phyloP scores from a whole-genome alignment of 2,888 invertebrate genomes.

The Leucophenga montana region DNA sequence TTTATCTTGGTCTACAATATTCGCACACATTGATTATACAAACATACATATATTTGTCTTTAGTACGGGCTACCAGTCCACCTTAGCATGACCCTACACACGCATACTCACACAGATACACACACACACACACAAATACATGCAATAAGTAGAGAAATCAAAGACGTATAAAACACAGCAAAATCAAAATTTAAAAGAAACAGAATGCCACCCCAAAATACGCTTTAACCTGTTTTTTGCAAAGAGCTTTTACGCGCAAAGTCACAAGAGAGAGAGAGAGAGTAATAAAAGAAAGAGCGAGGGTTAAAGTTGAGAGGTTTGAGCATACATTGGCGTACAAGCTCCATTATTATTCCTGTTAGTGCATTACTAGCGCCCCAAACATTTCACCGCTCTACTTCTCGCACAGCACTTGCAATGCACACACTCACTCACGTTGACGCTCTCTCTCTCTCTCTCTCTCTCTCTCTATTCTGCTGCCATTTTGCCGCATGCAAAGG shows the following conservation, averaged over 20 bases:
- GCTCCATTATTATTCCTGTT: conserved; percentile 8
- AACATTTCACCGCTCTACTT: not conserved
- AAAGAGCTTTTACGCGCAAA: conserved; percentile 56
- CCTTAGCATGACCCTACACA: conserved; percentile 31
- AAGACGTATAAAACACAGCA: conserved; percentile 38
- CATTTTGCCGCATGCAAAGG: no score
- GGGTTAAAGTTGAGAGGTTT: no score
- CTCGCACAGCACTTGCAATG: not conserved
- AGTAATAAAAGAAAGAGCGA: no score
- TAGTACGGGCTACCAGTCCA: conserved; percentile 3
- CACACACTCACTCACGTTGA: not conserved
- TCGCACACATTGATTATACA: not conserved
- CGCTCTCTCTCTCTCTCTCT: not conserved
- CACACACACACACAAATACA: conserved; percentile 17
- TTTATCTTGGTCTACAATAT: no score
- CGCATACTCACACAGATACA: not conserved
- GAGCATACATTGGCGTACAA: not conserved
- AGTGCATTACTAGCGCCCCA: not conserved
- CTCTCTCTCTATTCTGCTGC: not conserved
- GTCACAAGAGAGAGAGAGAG: no score
- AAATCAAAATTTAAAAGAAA: conserved; percentile 28
- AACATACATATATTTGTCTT: not conserved
- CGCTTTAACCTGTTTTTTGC: conserved; percentile 63
- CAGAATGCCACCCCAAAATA: conserved; percentile 62
- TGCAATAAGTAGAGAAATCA: conserved; percentile 41